Evolutionary conservation across 2,113 vertebrate species (phyloP), one percentile per base, ranked within the genome.

Genomic region (Saguinus imperator): DNA sequence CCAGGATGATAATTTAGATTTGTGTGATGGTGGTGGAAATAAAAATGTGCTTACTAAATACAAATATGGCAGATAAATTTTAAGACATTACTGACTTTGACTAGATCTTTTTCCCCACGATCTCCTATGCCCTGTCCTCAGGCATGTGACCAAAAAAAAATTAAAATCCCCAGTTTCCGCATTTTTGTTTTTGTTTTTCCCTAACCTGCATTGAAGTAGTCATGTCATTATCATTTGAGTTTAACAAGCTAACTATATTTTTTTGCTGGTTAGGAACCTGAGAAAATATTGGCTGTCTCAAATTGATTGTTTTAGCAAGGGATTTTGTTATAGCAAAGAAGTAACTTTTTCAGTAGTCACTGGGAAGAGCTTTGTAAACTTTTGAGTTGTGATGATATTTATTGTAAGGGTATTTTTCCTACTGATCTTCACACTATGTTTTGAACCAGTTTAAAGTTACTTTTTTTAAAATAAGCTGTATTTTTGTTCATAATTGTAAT

Each of bases 251-350:
- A 72, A 50, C 82, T 87, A 87, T 97, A 43, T 55, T 72, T 27
- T 76, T 76, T 87, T 90, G 29, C 37, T 83, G 35, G 21, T 66
- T 87, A 91, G n/a, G 61, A 90, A 64, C 13, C 20, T 83, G 43
- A 66, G 40, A 77, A 96, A 90, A 29, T 91, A 72, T 90, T 93
- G 72, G 57, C 37, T 94, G 32, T 93, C 50, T 68, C 52, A 97
- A 64, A 86, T 23, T 85, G 50, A 72, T 93, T 89, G 27, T 93
- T 82, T 29, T 29, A 89, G 29, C 27, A 86, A 61, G 23, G 45
- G 14, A 48, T 55, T 68, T 94, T 95, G 6, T 91, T 89, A 81
- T 50, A 91, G 58, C 10, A 48, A 68, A 92, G 29, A 91, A 80
- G 48, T 64, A 21, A 43, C 2, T 48, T 84, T 89, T 85, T 77